These are phyloP conservation scores for Aelia acuminata DNA, from an alignment of 2,888 invertebrate genomes.

Conservation along the genomic window DNA sequence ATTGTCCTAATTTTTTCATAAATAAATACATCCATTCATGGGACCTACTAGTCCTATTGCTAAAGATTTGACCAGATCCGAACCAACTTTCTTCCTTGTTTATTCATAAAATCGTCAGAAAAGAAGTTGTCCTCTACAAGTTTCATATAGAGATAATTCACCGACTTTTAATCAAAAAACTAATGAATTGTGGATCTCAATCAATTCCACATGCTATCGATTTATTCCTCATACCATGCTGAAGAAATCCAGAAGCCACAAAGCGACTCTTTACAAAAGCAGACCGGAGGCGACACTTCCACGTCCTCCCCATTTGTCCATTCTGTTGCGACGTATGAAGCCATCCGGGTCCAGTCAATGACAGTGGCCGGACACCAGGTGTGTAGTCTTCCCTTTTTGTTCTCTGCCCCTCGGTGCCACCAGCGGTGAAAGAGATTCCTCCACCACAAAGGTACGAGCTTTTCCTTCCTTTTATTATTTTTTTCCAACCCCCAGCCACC, in stretches of 20 bases:
- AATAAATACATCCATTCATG: no score
- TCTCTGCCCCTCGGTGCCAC: not conserved
- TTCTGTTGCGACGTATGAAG: slow-evolving; percentile 33
- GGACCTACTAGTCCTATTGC: no score
- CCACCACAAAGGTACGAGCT: slow-evolving; percentile 38
- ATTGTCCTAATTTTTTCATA: no score
- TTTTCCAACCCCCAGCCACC: slow-evolving; percentile 17
- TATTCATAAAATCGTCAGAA: no score
- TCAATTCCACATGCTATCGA: no score
- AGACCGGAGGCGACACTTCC: not conserved
- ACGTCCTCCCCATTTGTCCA: not conserved
- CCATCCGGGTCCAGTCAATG: slow-evolving; percentile 16
- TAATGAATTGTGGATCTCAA: no score
- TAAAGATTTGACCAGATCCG: no score
- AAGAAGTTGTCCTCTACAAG: no score
- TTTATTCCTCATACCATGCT: no score
- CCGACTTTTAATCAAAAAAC: no score
- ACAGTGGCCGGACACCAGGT: slow-evolving; percentile 7
- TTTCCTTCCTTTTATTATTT: slow-evolving; percentile 51
- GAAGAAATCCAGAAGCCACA: not conserved
- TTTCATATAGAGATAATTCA: no score
- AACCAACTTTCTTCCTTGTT: no score
- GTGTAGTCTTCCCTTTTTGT: slow-evolving; percentile 11
- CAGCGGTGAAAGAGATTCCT: slow-evolving; percentile 43
- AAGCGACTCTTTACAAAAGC: not conserved